Conservation (phyloP, 2,113 vertebrate species). For the Corydoras sp. region DNA sequence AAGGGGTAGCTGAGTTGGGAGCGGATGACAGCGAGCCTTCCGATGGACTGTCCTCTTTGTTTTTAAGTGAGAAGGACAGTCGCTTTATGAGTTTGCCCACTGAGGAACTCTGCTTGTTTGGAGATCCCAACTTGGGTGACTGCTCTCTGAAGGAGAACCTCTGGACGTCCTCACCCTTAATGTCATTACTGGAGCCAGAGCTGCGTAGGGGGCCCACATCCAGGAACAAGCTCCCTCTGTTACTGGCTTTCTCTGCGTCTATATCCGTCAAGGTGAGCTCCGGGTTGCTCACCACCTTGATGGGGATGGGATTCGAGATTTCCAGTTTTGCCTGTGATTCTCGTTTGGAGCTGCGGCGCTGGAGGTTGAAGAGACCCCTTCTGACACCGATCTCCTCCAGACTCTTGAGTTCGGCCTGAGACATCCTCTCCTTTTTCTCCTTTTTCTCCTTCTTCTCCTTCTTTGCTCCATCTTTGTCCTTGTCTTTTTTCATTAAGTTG, state of each 20-base stretch:
- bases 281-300: slow-evolving; percentile 80
- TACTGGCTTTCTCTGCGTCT: slow-evolving; percentile 66
- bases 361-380: slow-evolving; percentile 87
- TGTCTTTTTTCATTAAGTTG: slow-evolving; percentile 88
- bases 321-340: slow-evolving; percentile 80
- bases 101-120: slow-evolving; percentile 78
- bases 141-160: slow-evolving; percentile 81
- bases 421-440: slow-evolving; percentile 95
- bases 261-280: slow-evolving; percentile 79
- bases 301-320: slow-evolving; percentile 91
- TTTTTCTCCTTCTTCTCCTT: slow-evolving; percentile 90
- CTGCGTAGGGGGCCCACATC: slow-evolving; percentile 70
- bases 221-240: slow-evolving; percentile 64
- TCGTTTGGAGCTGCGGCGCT: slow-evolving; percentile 80
- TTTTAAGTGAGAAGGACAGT: slow-evolving; percentile 75
- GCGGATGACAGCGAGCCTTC: slow-evolving; percentile 73
- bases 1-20: slow-evolving; percentile 68
- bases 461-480: slow-evolving; percentile 74
- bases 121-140: slow-evolving; percentile 78
- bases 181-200: slow-evolving; percentile 72
- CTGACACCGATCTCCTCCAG: slow-evolving; percentile 92
- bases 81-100: slow-evolving; percentile 72
- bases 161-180: slow-evolving; percentile 55
- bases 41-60: slow-evolving; percentile 71
- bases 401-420: slow-evolving; percentile 83